Percentiles rank a stretch among this genome's conserved stretches.
These are phyloP conservation scores for Anodontia alba DNA, from an alignment of 2,888 invertebrate genomes.

Conservation along the genomic window DNA sequence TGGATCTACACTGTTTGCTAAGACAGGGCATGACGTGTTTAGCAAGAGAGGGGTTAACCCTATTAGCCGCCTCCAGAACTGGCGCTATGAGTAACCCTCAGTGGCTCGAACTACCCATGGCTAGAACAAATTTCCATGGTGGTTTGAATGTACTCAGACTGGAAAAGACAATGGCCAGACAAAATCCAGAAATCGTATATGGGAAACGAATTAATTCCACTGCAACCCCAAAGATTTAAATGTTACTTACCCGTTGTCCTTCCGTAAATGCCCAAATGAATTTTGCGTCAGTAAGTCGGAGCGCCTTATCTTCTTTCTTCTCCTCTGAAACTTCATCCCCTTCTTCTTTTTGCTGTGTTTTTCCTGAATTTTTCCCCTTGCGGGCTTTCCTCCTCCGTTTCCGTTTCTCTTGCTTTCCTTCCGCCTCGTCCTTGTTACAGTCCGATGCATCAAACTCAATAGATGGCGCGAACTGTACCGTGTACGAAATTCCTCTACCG, in stretches of 20 bases:
- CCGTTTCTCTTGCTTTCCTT: not conserved
- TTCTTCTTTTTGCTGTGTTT: not conserved
- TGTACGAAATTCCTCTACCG: conserved; percentile 82
- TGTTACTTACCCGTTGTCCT: conserved; percentile 73
- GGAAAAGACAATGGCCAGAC: too few relatives aligned
- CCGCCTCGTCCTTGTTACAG: conserved; percentile 62
- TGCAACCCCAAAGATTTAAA: not conserved
- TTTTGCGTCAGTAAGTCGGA: conserved; percentile 71
- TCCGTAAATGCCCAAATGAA: conserved; percentile 79
- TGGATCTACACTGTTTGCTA: too few relatives aligned
- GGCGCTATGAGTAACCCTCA: too few relatives aligned
- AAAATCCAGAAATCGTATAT: not conserved
- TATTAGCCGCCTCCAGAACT: too few relatives aligned
- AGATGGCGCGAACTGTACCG: conserved; percentile 79
- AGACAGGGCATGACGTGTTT: too few relatives aligned
- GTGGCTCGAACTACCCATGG: not conserved
- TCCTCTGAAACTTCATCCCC: conserved; percentile 20
- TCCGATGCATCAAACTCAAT: conserved; percentile 71
- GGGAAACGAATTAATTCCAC: not conserved
- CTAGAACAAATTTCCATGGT: not conserved
- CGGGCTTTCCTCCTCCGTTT: conserved; percentile 9
- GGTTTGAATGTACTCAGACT: too few relatives aligned
- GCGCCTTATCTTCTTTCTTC: conserved; percentile 29
- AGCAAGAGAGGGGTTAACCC: too few relatives aligned
- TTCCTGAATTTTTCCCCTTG: conserved; percentile 4